Evolutionary conservation across 2,797 vertebrate species (phyloP), one percentile per base, ranked within the genome.

Genomic region (Amblyraja radiata): DNA sequence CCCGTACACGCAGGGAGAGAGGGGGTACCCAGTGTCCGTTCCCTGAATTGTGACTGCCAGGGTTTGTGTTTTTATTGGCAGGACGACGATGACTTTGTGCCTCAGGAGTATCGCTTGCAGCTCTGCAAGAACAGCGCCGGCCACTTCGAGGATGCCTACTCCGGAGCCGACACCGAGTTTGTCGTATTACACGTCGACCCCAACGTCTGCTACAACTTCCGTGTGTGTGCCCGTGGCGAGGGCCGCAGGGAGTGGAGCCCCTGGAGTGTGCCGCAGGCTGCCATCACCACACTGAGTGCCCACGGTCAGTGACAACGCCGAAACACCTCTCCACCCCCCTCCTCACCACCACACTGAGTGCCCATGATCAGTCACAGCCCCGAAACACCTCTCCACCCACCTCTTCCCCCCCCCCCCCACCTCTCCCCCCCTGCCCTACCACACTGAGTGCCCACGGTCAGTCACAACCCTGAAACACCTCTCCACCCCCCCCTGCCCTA

Each of bases 231-330:
- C 5, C 97, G 98, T 1, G 98, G 98, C 28, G 98, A 99, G 3
- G 99, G 98, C 0, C 97, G 97, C 14, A 98, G 98, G 6, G 98
- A 99, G 95, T 99, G 98, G 98, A 99, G 98, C 94, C 98, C 98
- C 0, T 99, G 99, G 99, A 99, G 99, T 1, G 94, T 99, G 93
- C 97, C 98, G 0, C 98, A 99, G 95, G 96, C 93, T 0, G 98
- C 98, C 1, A 95, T 94, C 94, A 98, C 99, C 95, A 97, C 98
- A 0, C 95, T 99, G 23, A 97, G 98, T 0, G 97, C 98, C 0
- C 98, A 99, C 0, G 98, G 98, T 99, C 80, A 84, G 93, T 93
- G 25, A 6, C 23, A 16, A 18, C 71, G 23, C 16, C 46, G 0
- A 46, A 46, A 46, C 46, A 46, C 46, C 46, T 4, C 1, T 1